Conservation (phyloP, 2,113 vertebrate species). For the Petrocephalus microphthalmus region DNA sequence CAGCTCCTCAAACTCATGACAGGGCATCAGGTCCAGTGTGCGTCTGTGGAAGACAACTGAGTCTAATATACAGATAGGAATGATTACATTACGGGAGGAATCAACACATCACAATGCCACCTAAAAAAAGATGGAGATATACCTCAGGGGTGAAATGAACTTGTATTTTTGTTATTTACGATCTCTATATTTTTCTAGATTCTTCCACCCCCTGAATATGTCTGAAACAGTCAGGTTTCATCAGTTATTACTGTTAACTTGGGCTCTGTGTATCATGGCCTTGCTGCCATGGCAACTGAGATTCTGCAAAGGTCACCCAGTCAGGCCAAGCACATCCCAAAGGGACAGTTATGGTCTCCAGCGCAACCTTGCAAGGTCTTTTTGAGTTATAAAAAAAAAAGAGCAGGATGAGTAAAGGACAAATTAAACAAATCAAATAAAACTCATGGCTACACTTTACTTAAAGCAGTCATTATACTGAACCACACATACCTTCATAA, state of each 20-base stretch:
- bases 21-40: not conserved
- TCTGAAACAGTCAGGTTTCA: not conserved
- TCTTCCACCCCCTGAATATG: not conserved
- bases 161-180: not conserved
- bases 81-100: not conserved
- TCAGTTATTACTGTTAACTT: not conserved
- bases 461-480: no score
- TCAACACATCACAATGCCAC: not conserved
- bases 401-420: not conserved
- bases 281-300: conserved; percentile 17
- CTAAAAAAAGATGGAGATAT: not conserved
- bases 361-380: not conserved
- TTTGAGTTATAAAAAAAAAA: not conserved
- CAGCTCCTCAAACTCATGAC: not conserved
- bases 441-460: no score
- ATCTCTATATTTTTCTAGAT: not conserved
- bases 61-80: not conserved
- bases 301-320: not conserved
- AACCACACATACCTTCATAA: no score
- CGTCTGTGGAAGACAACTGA: not conserved
- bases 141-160: not conserved
- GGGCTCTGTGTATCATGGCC: not conserved
- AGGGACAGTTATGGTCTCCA: not conserved
- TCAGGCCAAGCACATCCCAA: not conserved
- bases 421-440: no score